Evolutionary conservation across 2,888 invertebrate species (phyloP).

Genomic region (Apeira syringaria): DNA sequence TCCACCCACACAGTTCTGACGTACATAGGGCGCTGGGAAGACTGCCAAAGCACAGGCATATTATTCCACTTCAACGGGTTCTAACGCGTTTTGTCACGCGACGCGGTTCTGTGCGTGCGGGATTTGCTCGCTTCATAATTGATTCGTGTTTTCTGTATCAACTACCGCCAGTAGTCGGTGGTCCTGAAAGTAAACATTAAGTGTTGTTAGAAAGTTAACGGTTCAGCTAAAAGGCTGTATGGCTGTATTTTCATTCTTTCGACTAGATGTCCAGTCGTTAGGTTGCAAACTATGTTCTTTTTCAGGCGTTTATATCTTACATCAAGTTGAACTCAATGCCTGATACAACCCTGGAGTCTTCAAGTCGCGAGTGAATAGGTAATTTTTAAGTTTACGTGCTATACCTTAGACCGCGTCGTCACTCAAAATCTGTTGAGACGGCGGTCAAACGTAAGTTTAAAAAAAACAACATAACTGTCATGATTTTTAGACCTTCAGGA

Average conservation of each 20-base stretch:
- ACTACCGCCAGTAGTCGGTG: slow-evolving; percentile 32
- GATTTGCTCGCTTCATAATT: slow-evolving; percentile 58
- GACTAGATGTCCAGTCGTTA: slow-evolving; percentile 10
- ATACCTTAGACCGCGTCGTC: no score
- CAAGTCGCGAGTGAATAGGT: no score
- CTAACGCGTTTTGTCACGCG: slow-evolving; percentile 53
- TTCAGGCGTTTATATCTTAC: no score
- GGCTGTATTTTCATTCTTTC: slow-evolving; percentile 13
- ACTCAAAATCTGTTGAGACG: no score
- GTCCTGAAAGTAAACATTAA: slow-evolving; percentile 46
- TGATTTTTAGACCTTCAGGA: no score
- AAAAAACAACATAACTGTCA: no score
- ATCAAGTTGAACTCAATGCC: no score
- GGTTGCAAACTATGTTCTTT: no score
- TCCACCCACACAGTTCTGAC: slow-evolving; percentile 88
- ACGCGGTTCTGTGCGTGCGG: slow-evolving; percentile 38
- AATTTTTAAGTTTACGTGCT: no score
- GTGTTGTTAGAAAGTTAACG: slow-evolving; percentile 29
- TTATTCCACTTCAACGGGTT: slow-evolving; percentile 44
- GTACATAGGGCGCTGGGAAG: slow-evolving; percentile 85
- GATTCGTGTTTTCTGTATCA: slow-evolving; percentile 44
- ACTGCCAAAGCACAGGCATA: slow-evolving; percentile 85
- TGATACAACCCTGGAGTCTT: no score
- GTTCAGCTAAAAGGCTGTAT: slow-evolving; percentile 20
- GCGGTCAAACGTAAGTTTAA: no score